These are phyloP conservation scores for Rhizoglyphus robini DNA, from an alignment of 1,140 invertebrate species.

Conservation along the genomic window DNA sequence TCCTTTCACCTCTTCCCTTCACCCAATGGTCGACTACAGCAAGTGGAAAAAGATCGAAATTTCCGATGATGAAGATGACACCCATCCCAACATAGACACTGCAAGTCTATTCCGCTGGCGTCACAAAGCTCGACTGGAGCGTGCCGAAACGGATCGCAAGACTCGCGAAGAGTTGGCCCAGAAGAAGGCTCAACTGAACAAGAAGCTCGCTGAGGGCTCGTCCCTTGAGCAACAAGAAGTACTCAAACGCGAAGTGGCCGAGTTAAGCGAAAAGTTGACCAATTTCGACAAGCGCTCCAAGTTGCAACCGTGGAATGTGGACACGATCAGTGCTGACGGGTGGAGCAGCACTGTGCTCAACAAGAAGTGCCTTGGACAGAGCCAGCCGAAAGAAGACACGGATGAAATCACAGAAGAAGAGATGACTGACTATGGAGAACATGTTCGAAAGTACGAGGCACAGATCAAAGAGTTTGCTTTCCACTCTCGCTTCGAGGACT, in stretches of 20 bases:
- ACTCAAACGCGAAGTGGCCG: constrained; percentile 55
- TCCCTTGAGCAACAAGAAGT: too few species aligned
- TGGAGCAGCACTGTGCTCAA: constrained; percentile 92
- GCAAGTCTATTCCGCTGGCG: constrained; percentile 93
- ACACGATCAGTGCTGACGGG: constrained; percentile 93
- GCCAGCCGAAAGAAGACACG: too few species aligned
- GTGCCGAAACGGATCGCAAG: constrained; percentile 57
- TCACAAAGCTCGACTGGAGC: constrained; percentile 84
- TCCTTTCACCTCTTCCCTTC: too few species aligned
- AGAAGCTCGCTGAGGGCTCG: constrained; percentile 22
- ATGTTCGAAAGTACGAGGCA: constrained; percentile 80
- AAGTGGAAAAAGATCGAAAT: constrained; percentile 97
- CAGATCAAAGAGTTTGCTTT: constrained; percentile 84
- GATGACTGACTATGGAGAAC: constrained; percentile 38
- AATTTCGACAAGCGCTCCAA: constrained; percentile 74
- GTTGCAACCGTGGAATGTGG: constrained; percentile 84
- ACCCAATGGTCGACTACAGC: constrained; percentile 68
- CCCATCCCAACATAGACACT: constrained; percentile 98
- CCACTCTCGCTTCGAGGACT: constrained; percentile 81
- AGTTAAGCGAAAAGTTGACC: constrained; percentile 55
- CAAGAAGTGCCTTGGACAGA: constrained; percentile 46
- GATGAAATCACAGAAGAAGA: too few species aligned
- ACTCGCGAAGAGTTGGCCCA: too few species aligned
- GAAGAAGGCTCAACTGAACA: too few species aligned
- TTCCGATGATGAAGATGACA: constrained; percentile 99